These are phyloP conservation scores for Pediacus dermestoides DNA, from an alignment of 2,888 invertebrate genomes.

Conservation along the genomic window DNA sequence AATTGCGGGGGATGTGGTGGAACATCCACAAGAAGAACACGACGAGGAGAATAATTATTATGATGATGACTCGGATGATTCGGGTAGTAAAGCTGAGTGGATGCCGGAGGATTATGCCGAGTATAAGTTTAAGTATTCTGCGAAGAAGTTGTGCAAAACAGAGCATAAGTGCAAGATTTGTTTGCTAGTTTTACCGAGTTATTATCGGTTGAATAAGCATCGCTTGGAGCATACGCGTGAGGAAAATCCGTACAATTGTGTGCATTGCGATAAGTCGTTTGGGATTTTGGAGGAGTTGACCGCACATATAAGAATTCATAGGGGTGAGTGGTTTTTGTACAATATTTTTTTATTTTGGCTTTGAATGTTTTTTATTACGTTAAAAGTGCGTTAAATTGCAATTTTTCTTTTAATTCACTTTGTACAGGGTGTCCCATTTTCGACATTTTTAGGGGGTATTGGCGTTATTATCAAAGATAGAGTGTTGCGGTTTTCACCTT, in stretches of 20 bases:
- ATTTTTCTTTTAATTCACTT: no score
- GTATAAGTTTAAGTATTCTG: conserved; percentile 31
- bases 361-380: conserved; percentile 7
- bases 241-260: conserved; percentile 39
- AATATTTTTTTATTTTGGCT: not conserved
- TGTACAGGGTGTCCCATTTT: no score
- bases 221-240: conserved; percentile 31
- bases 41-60: not conserved
- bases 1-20: not conserved
- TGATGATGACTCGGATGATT: conserved; percentile 20
- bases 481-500: no score
- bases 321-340: conserved; percentile 31
- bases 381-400: no score
- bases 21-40: not conserved
- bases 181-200: conserved; percentile 35
- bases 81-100: conserved; percentile 31
- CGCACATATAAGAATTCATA: conserved; percentile 42
- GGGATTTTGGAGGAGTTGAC: conserved; percentile 37
- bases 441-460: no score
- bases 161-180: conserved; percentile 43
- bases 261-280: conserved; percentile 33
- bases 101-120: conserved; percentile 36
- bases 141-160: conserved; percentile 26
- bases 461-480: no score
- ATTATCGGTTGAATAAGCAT: conserved; percentile 38